Evolutionary conservation across 1,140 invertebrate species (phyloP).

Genomic region (Globodera ellingtonae): DNA sequence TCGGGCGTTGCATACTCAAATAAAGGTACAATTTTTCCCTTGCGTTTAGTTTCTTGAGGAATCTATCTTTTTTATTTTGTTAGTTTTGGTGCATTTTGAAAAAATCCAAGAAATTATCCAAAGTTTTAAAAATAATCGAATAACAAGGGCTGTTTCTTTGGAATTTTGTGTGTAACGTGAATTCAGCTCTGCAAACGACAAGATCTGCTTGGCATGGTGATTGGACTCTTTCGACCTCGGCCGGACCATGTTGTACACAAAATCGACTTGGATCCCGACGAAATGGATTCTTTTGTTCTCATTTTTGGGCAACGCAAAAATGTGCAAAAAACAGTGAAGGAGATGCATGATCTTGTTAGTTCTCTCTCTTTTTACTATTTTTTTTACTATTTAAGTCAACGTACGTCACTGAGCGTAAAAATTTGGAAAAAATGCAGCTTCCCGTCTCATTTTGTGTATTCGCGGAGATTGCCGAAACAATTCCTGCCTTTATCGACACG

Average conservation of each 20-base stretch:
- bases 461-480: slow-evolving; percentile 51
- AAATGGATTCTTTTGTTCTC: slow-evolving; percentile 91
- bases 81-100: too few relatives aligned
- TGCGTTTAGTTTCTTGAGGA: neutral
- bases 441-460: slow-evolving; percentile 75
- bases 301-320: slow-evolving; percentile 87
- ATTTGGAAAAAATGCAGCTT: slow-evolving; percentile 81
- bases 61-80: neutral
- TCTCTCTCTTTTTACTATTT: slow-evolving; percentile 42
- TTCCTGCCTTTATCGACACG: slow-evolving; percentile 44
- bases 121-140: too few relatives aligned
- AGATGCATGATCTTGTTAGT: slow-evolving; percentile 86
- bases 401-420: slow-evolving; percentile 87
- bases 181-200: slow-evolving; percentile 73
- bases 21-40: slow-evolving; percentile 81
- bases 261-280: slow-evolving; percentile 83
- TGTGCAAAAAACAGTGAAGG: slow-evolving; percentile 80
- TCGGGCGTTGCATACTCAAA: slow-evolving; percentile 92
- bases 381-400: slow-evolving; percentile 72
- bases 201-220: slow-evolving; percentile 85
- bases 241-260: slow-evolving; percentile 80
- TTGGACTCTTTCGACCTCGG: slow-evolving; percentile 79
- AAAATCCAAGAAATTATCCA: too few relatives aligned
- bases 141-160: too few relatives aligned
- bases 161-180: neutral